These are phyloP conservation scores for Parasteatoda lunata DNA, from an alignment of 2,888 invertebrate species.

Conservation along the genomic window DNA sequence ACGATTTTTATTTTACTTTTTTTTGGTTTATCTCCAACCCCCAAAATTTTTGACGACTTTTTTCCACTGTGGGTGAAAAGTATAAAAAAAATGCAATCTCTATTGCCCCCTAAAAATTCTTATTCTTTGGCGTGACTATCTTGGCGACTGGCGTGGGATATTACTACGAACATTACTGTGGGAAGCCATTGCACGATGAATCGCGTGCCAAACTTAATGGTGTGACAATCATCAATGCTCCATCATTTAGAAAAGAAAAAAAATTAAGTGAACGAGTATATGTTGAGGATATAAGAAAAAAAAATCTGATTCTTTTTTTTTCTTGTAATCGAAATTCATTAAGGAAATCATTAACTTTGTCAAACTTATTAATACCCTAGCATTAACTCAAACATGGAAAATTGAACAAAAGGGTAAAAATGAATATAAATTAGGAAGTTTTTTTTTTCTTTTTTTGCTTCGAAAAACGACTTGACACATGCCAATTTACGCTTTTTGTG, in stretches of 20 bases:
- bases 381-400: no score
- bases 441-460: no score
- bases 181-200: not conserved
- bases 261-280: not conserved
- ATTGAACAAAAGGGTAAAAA: no score
- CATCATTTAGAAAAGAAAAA: constrained; percentile 17
- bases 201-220: constrained; percentile 37
- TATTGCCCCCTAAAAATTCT: constrained; percentile 24
- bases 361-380: no score
- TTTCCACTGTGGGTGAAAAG: not conserved
- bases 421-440: no score
- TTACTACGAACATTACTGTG: not conserved
- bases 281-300: not conserved
- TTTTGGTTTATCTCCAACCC: constrained; percentile 19
- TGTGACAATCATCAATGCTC: constrained; percentile 54
- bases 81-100: constrained; percentile 37
- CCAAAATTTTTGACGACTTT: not conserved
- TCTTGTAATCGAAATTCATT: not conserved
- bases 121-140: constrained; percentile 47
- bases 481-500: no score
- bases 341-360: no score
- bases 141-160: constrained; percentile 16
- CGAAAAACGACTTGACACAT: no score
- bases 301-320: not conserved
- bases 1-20: constrained; percentile 10